A percentile compares a stretch with the other conserved stretches of the same genome.
Conservation (phyloP, 2,888 invertebrate species). For the Rhagium mordax region DNA sequence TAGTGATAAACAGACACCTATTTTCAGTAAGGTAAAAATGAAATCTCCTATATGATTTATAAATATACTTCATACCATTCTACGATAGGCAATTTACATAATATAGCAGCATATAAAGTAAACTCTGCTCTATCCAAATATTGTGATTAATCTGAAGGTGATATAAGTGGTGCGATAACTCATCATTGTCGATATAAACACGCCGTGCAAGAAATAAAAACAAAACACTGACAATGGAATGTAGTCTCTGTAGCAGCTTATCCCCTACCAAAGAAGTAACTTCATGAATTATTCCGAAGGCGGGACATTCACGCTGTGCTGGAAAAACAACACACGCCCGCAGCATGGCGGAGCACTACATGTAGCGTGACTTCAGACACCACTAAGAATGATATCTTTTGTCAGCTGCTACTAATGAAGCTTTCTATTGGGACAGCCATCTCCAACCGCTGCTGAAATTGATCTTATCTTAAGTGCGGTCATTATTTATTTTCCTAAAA, state of each 20-base stretch:
- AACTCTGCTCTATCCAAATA: constrained; percentile 33
- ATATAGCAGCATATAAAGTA: constrained; percentile 7
- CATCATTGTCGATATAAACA: constrained; percentile 33
- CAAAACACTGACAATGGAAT: constrained; percentile 40
- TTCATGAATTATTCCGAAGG: constrained; percentile 64
- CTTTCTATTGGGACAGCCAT: constrained; percentile 56
- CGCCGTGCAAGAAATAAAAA: constrained; percentile 34
- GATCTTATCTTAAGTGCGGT: constrained; percentile 44
- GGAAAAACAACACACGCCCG: constrained; percentile 66
- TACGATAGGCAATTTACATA: neutral
- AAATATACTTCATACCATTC: neutral
- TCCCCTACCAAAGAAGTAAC: constrained; percentile 41
- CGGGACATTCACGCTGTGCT: constrained; percentile 57
- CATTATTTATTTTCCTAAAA: constrained; percentile 31
- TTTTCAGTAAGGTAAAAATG: too few relatives aligned
- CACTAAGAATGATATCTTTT: constrained; percentile 46
- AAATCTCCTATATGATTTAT: neutral
- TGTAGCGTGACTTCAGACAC: constrained; percentile 32
- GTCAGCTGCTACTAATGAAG: constrained; percentile 58
- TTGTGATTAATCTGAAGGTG: constrained; percentile 27
- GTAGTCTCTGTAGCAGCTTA: constrained; percentile 32
- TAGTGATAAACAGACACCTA: too few relatives aligned
- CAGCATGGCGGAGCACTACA: constrained; percentile 62
- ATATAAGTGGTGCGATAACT: constrained; percentile 29
- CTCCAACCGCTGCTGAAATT: constrained; percentile 51